A percentile compares a stretch with the other conserved stretches of the same genome.
Conservation (phyloP, 2,888 invertebrate genomes). For the Oscheius sp. region DNA sequence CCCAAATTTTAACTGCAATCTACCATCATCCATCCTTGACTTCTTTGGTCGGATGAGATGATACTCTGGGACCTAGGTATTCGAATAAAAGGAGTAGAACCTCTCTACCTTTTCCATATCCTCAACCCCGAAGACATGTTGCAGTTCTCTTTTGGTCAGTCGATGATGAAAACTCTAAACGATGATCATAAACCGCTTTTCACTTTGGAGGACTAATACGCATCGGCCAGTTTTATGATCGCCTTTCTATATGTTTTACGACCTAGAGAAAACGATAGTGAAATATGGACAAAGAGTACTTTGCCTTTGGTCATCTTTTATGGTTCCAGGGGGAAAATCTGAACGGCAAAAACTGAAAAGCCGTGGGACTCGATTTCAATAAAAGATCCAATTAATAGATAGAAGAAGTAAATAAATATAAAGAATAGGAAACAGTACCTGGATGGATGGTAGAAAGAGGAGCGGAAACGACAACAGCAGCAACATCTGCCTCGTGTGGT, state of each 20-base stretch:
- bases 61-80: slow-evolving; percentile 46
- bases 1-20: slow-evolving; percentile 47
- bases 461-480: slow-evolving; percentile 24
- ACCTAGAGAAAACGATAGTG: background rate
- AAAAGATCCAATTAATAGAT: background rate
- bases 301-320: background rate
- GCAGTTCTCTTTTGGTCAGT: slow-evolving; percentile 59
- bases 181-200: background rate
- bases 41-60: slow-evolving; percentile 26
- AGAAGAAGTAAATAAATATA: background rate
- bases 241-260: background rate
- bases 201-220: background rate
- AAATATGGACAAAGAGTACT: background rate
- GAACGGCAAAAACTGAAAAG: background rate
- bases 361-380: background rate
- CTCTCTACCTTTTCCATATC: slow-evolving; percentile 45
- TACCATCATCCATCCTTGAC: slow-evolving; percentile 27
- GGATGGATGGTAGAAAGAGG: slow-evolving; percentile 16
- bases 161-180: slow-evolving; percentile 62
- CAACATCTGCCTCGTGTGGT: slow-evolving; percentile 27
- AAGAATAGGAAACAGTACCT: slow-evolving; percentile 14
- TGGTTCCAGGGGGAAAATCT: background rate
- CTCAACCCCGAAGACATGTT: slow-evolving; percentile 65
- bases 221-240: background rate
- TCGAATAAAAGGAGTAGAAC: background rate